phyloP scores from a whole-genome alignment of 2,888 invertebrate genomes.

The Drosophila sordidula region DNA sequence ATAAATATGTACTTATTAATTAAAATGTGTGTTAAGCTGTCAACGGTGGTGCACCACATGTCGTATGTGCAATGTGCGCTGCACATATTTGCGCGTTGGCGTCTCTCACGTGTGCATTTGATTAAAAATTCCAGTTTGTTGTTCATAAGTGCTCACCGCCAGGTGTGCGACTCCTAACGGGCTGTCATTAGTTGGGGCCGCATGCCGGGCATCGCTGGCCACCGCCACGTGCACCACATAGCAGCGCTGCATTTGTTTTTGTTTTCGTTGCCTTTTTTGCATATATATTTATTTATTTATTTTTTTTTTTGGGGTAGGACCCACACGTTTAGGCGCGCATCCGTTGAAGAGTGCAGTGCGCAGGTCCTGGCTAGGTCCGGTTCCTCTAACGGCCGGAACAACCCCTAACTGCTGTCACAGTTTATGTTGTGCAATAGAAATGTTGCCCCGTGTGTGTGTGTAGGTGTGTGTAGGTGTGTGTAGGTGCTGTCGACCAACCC shows the following conservation, averaged over 20 bases:
- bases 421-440: slow-evolving; percentile 66
- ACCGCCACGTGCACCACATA: slow-evolving; percentile 53
- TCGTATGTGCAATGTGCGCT: slow-evolving; percentile 37
- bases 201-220: slow-evolving; percentile 39
- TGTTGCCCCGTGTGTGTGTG: slow-evolving; percentile 17
- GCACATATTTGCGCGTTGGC: slow-evolving; percentile 59
- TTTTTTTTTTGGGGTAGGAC: slow-evolving; percentile 78
- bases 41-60: slow-evolving; percentile 3
- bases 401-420: slow-evolving; percentile 69
- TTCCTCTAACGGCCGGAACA: slow-evolving; percentile 69
- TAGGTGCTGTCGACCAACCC: slow-evolving; percentile 75
- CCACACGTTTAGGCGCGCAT: slow-evolving; percentile 62
- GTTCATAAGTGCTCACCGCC: not conserved
- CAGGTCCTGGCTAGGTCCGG: slow-evolving; percentile 60
- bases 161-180: slow-evolving; percentile 2
- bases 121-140: slow-evolving; percentile 56
- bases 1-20: slow-evolving; percentile 1
- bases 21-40: slow-evolving; percentile 30
- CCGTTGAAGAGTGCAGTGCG: slow-evolving; percentile 59
- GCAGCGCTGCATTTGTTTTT: slow-evolving; percentile 32
- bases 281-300: slow-evolving; percentile 18
- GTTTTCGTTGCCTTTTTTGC: not conserved
- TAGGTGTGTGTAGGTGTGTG: slow-evolving; percentile 41
- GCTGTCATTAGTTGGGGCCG: slow-evolving; percentile 14
- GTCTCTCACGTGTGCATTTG: slow-evolving; percentile 40